Evolutionary conservation across 2,113 vertebrate species (phyloP), one percentile per base, ranked within the genome.

Genomic region (Sylvietta virens): DNA sequence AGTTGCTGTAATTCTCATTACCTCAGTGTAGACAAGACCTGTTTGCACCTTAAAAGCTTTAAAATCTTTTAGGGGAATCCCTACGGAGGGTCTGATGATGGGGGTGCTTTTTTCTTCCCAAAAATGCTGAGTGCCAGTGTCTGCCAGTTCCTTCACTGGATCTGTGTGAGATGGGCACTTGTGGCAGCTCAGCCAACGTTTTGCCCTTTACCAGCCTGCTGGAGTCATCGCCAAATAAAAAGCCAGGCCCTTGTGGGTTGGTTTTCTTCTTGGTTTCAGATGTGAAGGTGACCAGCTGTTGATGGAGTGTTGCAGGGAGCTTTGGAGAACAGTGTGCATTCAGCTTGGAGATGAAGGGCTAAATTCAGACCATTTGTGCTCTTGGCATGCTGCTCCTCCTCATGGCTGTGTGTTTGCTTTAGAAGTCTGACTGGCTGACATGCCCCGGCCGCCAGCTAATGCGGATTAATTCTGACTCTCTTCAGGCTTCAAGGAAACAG

Each of bases 311-410:
- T 92, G 90, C 82, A 86, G 92, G 78, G 85, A 60, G 85, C 93
- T 96, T 86, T 92, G 86, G 79, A 95, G 93, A 93, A 33, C 60
- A 60, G 67, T 78, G 65, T 13, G 23, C 7, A 0, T 73, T 83
- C 40, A 2, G 69, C 85, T 60, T 42, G 64, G 85, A 88, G 94
- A 86, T 66, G 95, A 90, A 96, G 90, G 87, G 71, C 93, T 92
- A 88, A 90, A 96, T 96, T 93, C 95, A 94, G 81, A 93, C 85
- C 88, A 93, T 88, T 97, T 96, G 90, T 92, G 82, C 62, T 92
- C 79, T 92, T 96, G 94, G 93, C 92, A 66, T 88, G 88, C 30
- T 74, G 61, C 9, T 92, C 5, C 4, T 92, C 81, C 83, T 81
- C 72, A 37, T 88, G 1, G n/a, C 72, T 76, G 67, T 94, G 67